Percentiles rank a stretch among this genome's conserved stretches.
These are phyloP conservation scores for Xestia xanthographa DNA, from an alignment of 2,888 invertebrate species.

Conservation along the genomic window DNA sequence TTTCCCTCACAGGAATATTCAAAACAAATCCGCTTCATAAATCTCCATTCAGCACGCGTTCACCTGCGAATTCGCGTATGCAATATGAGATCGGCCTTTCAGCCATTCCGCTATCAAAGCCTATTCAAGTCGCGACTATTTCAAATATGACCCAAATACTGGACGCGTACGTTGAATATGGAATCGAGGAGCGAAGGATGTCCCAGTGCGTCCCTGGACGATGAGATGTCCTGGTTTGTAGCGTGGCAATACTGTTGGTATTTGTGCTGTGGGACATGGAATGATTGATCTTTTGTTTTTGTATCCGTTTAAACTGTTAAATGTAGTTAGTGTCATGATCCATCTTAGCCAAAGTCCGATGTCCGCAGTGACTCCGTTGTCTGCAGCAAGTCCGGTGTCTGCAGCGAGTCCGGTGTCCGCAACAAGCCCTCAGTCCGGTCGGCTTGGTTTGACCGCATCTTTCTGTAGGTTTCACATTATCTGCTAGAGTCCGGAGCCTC, in stretches of 20 bases:
- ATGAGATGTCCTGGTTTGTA: constrained; percentile 1
- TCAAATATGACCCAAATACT: constrained; percentile 77
- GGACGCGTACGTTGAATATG: constrained; percentile 59
- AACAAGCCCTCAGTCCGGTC: not conserved
- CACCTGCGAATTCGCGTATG: constrained; percentile 61
- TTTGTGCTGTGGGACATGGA: constrained; percentile 4
- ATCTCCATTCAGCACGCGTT: constrained; percentile 52
- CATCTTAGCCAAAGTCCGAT: not conserved
- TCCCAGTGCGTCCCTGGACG: constrained; percentile 43
- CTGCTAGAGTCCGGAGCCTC: not conserved
- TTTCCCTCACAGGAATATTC: constrained; percentile 40
- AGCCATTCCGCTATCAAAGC: constrained; percentile 66
- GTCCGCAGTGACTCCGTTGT: not conserved
- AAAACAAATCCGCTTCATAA: constrained; percentile 53
- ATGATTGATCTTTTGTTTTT: not conserved
- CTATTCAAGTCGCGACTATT: constrained; percentile 73
- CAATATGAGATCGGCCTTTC: constrained; percentile 58
- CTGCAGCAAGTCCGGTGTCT: not conserved
- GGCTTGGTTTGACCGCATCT: not conserved
- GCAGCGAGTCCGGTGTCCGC: not conserved
- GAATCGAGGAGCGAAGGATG: constrained; percentile 58
- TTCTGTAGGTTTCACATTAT: not conserved
- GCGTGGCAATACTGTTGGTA: constrained; percentile 18
- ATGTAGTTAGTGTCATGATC: not conserved
- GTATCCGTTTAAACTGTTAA: not conserved